A percentile compares a stretch with the other conserved stretches of the same genome.
phyloP scores from a whole-genome alignment of 2,113 vertebrate genomes.

The Sinocyclocheilus anshuiensis region DNA sequence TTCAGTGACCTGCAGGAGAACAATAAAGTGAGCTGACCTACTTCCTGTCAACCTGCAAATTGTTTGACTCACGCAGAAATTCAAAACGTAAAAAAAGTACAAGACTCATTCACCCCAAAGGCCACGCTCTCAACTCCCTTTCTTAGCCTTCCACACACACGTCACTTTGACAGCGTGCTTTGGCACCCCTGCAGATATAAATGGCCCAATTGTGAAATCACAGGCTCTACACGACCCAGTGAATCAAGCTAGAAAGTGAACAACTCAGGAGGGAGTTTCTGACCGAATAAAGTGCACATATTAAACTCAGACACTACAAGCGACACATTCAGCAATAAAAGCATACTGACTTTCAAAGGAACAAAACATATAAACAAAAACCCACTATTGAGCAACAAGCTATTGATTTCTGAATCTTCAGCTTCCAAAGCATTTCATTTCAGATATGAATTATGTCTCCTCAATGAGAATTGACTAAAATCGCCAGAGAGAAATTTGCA shows the following conservation, averaged over 20 bases:
- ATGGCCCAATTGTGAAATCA: conserved; percentile 20
- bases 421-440: neutral
- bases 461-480: neutral
- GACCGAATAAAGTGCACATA: neutral
- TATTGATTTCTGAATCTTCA: neutral
- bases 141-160: neutral
- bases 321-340: neutral
- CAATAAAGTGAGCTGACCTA: conserved; percentile 9
- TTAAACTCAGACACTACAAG: neutral
- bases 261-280: neutral
- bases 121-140: neutral
- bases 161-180: conserved; percentile 5
- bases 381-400: no score
- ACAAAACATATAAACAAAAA: no score
- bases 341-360: no score
- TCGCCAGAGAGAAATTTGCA: neutral
- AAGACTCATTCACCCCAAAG: neutral
- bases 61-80: neutral
- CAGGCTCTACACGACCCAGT: neutral
- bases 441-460: neutral
- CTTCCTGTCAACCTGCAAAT: conserved; percentile 14
- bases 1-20: neutral
- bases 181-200: conserved; percentile 14
- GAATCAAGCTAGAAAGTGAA: neutral
- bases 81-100: neutral